Evolutionary conservation across 2,113 vertebrate species (phyloP).

Genomic region (Triplophysa siluroides): DNA sequence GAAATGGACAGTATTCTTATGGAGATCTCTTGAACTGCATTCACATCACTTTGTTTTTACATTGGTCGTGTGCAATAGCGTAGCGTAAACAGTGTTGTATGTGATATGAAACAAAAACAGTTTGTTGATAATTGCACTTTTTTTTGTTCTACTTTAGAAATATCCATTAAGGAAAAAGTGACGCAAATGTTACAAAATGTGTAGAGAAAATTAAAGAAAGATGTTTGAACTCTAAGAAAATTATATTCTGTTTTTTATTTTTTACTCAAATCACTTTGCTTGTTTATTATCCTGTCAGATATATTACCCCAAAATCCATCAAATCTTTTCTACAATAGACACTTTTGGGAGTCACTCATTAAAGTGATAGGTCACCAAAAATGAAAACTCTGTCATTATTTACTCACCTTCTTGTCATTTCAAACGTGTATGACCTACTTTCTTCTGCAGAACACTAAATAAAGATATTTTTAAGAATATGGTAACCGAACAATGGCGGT

Average conservation of each 20-base stretch:
- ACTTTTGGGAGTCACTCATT: not conserved
- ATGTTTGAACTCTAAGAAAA: conserved; percentile 61
- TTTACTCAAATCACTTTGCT: not conserved
- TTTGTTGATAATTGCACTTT: conserved; percentile 79
- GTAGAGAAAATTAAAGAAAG: conserved; percentile 75
- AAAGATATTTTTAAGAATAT: too few relatives aligned
- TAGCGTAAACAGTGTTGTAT: conserved; percentile 78
- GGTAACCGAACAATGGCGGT: too few relatives aligned
- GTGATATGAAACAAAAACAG: conserved; percentile 70
- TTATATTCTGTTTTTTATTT: not conserved
- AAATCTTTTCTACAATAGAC: too few relatives aligned
- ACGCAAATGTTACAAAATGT: conserved; percentile 73
- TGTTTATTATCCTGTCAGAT: too few relatives aligned
- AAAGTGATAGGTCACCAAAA: too few relatives aligned
- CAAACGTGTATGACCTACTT: too few relatives aligned
- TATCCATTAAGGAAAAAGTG: conserved; percentile 62
- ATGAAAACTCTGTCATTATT: too few relatives aligned
- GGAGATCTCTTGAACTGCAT: conserved; percentile 78
- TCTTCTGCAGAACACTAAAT: too few relatives aligned
- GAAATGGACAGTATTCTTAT: conserved; percentile 63
- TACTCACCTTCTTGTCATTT: too few relatives aligned
- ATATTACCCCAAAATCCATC: too few relatives aligned
- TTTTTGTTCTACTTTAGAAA: conserved; percentile 66
- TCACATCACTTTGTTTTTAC: conserved; percentile 76
- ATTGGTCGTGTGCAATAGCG: conserved; percentile 75